phyloP scores from a whole-genome alignment of 1,140 invertebrate genomes.

The Maniola jurtina region DNA sequence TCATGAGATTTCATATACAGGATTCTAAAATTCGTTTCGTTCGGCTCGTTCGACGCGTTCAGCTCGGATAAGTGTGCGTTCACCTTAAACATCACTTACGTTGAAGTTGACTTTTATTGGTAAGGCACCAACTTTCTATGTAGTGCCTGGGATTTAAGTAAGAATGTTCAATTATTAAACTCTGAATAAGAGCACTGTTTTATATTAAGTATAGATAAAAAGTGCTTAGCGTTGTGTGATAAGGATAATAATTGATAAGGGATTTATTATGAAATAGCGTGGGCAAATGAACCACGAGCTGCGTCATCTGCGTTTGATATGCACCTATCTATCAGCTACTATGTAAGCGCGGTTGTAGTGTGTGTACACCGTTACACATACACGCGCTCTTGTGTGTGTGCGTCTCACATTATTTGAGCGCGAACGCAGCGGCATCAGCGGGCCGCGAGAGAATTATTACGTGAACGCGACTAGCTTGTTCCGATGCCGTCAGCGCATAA shows the following conservation, averaged over 20 bases:
- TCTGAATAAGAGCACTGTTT: neutral
- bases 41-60: no score
- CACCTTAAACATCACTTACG: no score
- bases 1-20: no score
- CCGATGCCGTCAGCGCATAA: constrained; percentile 68
- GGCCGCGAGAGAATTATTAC: constrained; percentile 65
- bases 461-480: constrained; percentile 71
- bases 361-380: constrained; percentile 20
- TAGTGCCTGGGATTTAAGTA: no score
- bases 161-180: neutral
- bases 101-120: no score
- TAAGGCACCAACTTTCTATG: no score
- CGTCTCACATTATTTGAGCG: constrained; percentile 54
- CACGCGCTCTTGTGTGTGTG: constrained; percentile 43
- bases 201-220: neutral
- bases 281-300: constrained; percentile 38
- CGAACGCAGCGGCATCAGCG: constrained; percentile 67
- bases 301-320: constrained; percentile 54
- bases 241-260: constrained; percentile 41
- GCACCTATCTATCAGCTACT: constrained; percentile 12
- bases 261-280: constrained; percentile 46
- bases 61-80: no score
- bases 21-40: no score
- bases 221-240: neutral
- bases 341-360: constrained; percentile 28